Base-by-base conservation (phyloP, 2,888 invertebrate genomes). In the Ecdyonurus torrentis region DNA sequence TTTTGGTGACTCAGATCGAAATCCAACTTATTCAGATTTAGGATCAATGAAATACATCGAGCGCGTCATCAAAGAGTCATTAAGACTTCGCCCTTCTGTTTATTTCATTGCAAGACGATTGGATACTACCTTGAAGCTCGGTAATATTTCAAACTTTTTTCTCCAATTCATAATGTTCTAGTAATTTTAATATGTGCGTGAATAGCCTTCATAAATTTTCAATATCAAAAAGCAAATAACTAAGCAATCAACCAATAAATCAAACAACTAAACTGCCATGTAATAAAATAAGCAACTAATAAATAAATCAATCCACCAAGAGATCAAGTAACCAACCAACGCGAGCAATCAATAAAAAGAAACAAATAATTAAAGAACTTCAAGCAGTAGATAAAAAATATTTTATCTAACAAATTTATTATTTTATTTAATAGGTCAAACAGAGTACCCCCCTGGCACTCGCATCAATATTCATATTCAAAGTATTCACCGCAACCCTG, bases 401-500 rank as follows among this genome's bases (percentile, higher is more conserved):
- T n/a, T n/a, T n/a, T n/a, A n/a, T n/a, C n/a, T n/a, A n/a, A n/a
- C n/a, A n/a, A n/a, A n/a, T n/a, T n/a, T n/a, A n/a, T n/a, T n/a
- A n/a, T n/a, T n/a, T n/a, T n/a, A n/a, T n/a, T n/a, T n/a, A n/a
- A n/a, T n/a, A n/a, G n/a, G n/a, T n/a, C n/a, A n/a, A n/a, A n/a
- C n/a, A n/a, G n/a, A n/a, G n/a, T n/a, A n/a, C n/a, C n/a, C n/a
- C n/a, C n/a, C n/a, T n/a, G 76, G 76, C 2, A 72, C 77, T 0
- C 71, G 74, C n/a, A 75, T 81, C 1, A 79, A 79, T 66, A 73
- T 86, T 10, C 78, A 79, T 55, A 80, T 84, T n/a, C 82, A 74
- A 67, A 83, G 84, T 68, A 68, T 85, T 7, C 87, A 88, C 71
- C 79, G 83, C 3, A 79, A 84, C n/a, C n/a, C n/a, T n/a, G n/a